Conservation (phyloP, 2,888 invertebrate genomes). For the Vanessa cardui region DNA sequence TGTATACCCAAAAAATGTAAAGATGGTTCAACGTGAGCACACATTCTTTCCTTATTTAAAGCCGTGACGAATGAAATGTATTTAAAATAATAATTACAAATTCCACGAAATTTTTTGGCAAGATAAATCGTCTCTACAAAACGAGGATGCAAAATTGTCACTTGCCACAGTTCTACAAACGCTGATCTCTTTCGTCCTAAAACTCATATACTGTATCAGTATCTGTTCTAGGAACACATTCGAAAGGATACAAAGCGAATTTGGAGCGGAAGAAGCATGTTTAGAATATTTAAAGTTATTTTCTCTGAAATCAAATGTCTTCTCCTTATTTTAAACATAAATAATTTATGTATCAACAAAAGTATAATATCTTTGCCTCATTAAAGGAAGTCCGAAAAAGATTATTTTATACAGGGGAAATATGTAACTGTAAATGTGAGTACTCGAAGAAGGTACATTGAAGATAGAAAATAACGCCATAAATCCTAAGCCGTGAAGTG, state of each 20-base stretch:
- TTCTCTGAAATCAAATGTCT: constrained; percentile 18
- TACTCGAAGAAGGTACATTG: background rate
- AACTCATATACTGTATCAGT: constrained; percentile 28
- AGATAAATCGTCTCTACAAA: constrained; percentile 42
- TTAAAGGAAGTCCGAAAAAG: too few species aligned
- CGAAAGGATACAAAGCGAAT: constrained; percentile 29
- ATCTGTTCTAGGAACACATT: constrained; percentile 27
- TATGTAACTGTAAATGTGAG: constrained; percentile 1
- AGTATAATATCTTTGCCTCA: background rate
- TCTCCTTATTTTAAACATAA: constrained; percentile 1
- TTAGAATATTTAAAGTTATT: constrained; percentile 18
- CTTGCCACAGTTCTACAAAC: constrained; percentile 37
- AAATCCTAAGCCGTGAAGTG: constrained; percentile 49
- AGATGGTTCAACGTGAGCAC: too few species aligned
- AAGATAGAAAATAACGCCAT: constrained; percentile 26
- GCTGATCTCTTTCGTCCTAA: constrained; percentile 23
- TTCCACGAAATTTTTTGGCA: constrained; percentile 44
- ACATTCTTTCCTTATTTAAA: constrained; percentile 16
- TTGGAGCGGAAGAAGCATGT: constrained; percentile 36
- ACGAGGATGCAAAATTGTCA: constrained; percentile 39
- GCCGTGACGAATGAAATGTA: constrained; percentile 42
- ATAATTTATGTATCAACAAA: background rate
- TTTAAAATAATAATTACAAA: constrained; percentile 44
- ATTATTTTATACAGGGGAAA: background rate
- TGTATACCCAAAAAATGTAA: background rate